phyloP scores from a whole-genome alignment of 2,113 vertebrate genomes.

The Neodontobutis hainanensis region DNA sequence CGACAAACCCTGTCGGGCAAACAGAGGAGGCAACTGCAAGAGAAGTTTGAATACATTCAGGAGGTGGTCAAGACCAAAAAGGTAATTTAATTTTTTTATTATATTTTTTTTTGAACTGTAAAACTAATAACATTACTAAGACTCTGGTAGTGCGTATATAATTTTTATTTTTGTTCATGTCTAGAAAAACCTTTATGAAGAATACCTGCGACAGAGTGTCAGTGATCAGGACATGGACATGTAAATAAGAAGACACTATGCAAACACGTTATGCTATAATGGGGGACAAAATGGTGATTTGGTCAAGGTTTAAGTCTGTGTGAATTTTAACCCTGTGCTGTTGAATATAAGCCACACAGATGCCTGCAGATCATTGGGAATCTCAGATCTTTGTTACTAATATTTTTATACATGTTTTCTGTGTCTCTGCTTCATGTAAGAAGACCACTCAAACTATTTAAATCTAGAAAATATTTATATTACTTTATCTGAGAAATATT shows the following conservation, averaged over 20 bases:
- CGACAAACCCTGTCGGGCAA: conserved; percentile 77
- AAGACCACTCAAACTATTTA: conserved; percentile 54
- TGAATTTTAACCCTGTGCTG: neutral
- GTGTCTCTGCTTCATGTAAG: conserved; percentile 37
- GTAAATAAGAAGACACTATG: conserved; percentile 18
- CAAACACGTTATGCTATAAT: neutral
- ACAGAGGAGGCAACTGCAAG: conserved; percentile 81
- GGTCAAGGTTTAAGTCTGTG: conserved; percentile 5
- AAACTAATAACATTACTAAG: neutral
- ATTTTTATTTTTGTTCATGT: conserved; percentile 1
- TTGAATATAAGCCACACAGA: conserved; percentile 17
- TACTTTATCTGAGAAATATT: conserved; percentile 27
- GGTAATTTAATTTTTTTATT: too few species aligned
- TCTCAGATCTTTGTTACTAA: conserved; percentile 31
- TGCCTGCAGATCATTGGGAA: conserved; percentile 18
- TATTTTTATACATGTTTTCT: conserved; percentile 20
- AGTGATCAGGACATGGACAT: conserved; percentile 82
- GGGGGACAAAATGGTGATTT: conserved; percentile 9
- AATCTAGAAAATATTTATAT: conserved; percentile 57
- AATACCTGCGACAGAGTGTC: conserved; percentile 85
- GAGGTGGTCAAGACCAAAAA: conserved; percentile 82
- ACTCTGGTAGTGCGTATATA: neutral
- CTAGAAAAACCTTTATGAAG: conserved; percentile 83
- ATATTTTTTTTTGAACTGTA: neutral
- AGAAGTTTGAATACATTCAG: conserved; percentile 79